Evolutionary conservation across 1,140 invertebrate genomes (phyloP), one percentile per base, ranked within the genome.

Genomic region (Charaxes varanes): DNA sequence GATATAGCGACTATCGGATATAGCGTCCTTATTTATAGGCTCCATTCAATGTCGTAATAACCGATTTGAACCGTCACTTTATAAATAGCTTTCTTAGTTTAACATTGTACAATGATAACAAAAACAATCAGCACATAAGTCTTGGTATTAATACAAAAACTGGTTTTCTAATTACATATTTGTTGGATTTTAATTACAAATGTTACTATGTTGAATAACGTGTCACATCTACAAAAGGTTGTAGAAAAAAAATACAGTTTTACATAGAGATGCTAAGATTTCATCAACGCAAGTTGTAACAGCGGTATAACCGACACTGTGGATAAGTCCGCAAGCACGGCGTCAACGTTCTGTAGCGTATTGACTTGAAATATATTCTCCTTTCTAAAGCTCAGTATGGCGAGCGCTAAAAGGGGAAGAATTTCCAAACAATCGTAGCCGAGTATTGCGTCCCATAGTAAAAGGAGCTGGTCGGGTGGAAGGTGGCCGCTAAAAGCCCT

Each of bases 401-500:
- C 90, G 3, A 96, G 90, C 1, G 95, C 94, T 14, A 97, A 84
- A 7, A 98, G 78, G 8, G 96, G 88, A 12, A 98, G 86, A 14
- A 97, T 91, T 82, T 97, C 95, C 18, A 98, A 69, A 2, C 94
- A 95, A 73, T 97, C 94, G 63, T 96, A 96, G 4, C 93, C 95
- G 1, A 99, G 83, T 35, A 98, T 90, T 36, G 94, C 84, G 74
- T 98, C 96, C 96, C 96, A 99, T 4, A 99, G 82, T 18, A 93
- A 89, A 0, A 99, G 84, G 0, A 98, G 84, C 74, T 99, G 96
- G 58, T 97, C 95, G 2, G 94, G 94, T 0, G 94, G 91, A 28
- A 99, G 84, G 68, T 97, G 94, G 0, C 97, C 96, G 53, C 95
- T 97, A 69, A 97, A 99, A 1, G 93, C 95, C 47, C 95, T 86